Evolutionary conservation across 1,140 invertebrate genomes (phyloP).

Genomic region (Ceratina calcarata): DNA sequence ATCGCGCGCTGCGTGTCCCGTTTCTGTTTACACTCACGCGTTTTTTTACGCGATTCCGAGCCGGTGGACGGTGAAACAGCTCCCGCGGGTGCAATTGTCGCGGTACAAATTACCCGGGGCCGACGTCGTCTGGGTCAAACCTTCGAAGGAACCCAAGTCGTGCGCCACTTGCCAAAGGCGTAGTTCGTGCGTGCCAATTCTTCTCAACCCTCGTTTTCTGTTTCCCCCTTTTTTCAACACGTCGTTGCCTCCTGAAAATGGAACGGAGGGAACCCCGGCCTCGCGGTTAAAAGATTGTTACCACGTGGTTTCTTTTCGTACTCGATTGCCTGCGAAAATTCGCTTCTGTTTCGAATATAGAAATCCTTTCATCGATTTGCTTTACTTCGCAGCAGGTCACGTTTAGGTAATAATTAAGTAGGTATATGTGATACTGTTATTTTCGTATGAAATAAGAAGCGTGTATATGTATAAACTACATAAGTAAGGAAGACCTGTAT

Average conservation of each 20-base stretch:
- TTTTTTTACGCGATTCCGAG: slow-evolving; percentile 20
- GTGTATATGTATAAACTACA: too few species aligned
- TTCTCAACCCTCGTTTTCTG: slow-evolving; percentile 16
- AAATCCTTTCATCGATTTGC: too few species aligned
- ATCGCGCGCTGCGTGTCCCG: not conserved
- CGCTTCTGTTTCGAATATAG: too few species aligned
- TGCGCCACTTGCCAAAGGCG: slow-evolving; percentile 35
- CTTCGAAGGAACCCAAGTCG: slow-evolving; percentile 37
- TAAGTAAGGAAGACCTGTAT: too few species aligned
- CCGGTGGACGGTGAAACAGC: slow-evolving; percentile 39
- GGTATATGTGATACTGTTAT: too few species aligned
- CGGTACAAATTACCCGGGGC: slow-evolving; percentile 64
- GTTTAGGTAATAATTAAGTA: too few species aligned
- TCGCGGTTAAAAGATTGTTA: not conserved
- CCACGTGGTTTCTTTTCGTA: not conserved
- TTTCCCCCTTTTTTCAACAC: not conserved
- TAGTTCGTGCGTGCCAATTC: slow-evolving; percentile 42
- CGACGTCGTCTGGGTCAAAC: slow-evolving; percentile 53
- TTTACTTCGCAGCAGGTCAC: too few species aligned
- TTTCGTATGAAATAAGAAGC: too few species aligned
- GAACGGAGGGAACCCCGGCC: not conserved
- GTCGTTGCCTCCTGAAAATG: not conserved
- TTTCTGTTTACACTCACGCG: slow-evolving; percentile 20
- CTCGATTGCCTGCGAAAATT: not conserved
- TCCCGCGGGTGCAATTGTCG: slow-evolving; percentile 65